A percentile compares a stretch with the other conserved stretches of the same genome.
These are phyloP conservation scores for Pimpla rufipes DNA, from an alignment of 2,888 invertebrate species.

Conservation along the genomic window DNA sequence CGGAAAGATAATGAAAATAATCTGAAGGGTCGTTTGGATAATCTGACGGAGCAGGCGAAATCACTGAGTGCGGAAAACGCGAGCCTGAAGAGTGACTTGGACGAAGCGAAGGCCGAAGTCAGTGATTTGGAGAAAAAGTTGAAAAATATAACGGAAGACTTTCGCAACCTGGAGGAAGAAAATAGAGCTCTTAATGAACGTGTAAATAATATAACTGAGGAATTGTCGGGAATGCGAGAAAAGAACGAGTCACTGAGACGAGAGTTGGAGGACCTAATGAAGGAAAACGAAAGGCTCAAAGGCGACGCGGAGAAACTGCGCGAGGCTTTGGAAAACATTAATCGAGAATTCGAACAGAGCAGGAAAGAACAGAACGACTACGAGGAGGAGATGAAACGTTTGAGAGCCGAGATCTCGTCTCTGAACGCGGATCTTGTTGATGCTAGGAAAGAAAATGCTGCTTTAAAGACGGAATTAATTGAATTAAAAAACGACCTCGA, in stretches of 20 bases:
- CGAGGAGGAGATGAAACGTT: slow-evolving; percentile 51
- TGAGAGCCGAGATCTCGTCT: slow-evolving; percentile 47
- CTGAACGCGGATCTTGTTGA: slow-evolving; percentile 56
- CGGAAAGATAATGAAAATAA: slow-evolving; percentile 58
- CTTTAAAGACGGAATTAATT: slow-evolving; percentile 47
- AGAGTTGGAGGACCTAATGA: slow-evolving; percentile 34
- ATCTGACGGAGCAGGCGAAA: slow-evolving; percentile 56
- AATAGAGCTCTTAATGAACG: slow-evolving; percentile 33
- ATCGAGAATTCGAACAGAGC: slow-evolving; percentile 56
- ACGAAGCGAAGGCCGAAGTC: slow-evolving; percentile 46
- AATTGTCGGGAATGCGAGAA: slow-evolving; percentile 53
- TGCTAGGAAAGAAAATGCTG: slow-evolving; percentile 42
- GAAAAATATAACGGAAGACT: slow-evolving; percentile 54
- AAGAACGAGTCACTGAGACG: slow-evolving; percentile 45
- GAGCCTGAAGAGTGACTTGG: slow-evolving; percentile 32
- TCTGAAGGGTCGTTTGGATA: slow-evolving; percentile 44
- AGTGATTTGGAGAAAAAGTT: slow-evolving; percentile 45
- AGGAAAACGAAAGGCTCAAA: slow-evolving; percentile 49
- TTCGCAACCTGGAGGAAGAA: slow-evolving; percentile 35
- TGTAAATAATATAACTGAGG: slow-evolving; percentile 23
- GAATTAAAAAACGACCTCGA: slow-evolving; percentile 57
- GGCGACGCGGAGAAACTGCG: slow-evolving; percentile 41
- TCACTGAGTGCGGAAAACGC: slow-evolving; percentile 57
- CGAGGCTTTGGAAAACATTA: slow-evolving; percentile 51
- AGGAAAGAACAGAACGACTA: slow-evolving; percentile 29